These are phyloP conservation scores for Cyrtorhinus lividipennis DNA, from an alignment of 1,140 invertebrate species.

Conservation along the genomic window DNA sequence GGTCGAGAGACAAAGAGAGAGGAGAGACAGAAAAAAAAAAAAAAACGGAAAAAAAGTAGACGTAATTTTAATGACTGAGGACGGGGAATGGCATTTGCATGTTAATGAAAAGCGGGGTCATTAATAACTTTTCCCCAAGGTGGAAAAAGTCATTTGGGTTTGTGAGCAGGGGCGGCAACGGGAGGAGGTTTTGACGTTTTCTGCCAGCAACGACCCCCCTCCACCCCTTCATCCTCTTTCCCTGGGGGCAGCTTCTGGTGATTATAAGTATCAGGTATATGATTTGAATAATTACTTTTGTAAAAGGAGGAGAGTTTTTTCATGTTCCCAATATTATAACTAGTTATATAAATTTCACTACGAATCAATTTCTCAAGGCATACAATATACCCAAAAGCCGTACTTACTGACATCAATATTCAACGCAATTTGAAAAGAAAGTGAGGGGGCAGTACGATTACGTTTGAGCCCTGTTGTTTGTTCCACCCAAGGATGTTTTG, in stretches of 20 bases:
- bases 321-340: too few species aligned
- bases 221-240: not conserved
- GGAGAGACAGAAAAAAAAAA: too few species aligned
- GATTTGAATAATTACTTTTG: not conserved
- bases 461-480: too few species aligned
- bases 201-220: too few species aligned
- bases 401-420: too few species aligned
- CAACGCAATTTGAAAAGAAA: too few species aligned
- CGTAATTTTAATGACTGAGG: slow-evolving; percentile 1
- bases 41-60: not conserved
- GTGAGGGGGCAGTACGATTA: too few species aligned
- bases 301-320: not conserved
- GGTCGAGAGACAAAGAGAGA: too few species aligned
- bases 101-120: slow-evolving; percentile 7
- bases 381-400: too few species aligned
- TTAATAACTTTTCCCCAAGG: slow-evolving; percentile 3
- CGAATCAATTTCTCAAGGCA: too few species aligned
- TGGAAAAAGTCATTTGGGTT: slow-evolving; percentile 4
- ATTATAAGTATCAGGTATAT: not conserved
- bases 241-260: not conserved
- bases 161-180: not conserved
- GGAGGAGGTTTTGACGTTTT: not conserved
- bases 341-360: too few species aligned
- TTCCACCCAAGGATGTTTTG: too few species aligned
- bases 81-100: slow-evolving; percentile 7